phyloP scores from a whole-genome alignment of 2,113 vertebrate genomes.

The Zapus hudsonius region DNA sequence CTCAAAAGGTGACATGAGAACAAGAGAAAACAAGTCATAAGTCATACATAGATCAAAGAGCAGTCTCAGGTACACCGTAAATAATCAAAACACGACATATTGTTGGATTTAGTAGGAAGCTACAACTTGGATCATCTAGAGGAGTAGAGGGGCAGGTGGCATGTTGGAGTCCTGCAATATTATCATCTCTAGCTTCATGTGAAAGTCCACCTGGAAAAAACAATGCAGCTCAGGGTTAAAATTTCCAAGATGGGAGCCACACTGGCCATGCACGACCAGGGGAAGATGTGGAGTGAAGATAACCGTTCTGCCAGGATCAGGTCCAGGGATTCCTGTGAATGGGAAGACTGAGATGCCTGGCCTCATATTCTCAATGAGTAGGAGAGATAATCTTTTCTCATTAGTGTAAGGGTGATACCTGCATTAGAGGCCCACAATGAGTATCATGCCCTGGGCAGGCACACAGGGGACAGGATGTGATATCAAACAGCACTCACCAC shows the following conservation, averaged over 20 bases:
- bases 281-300: neutral
- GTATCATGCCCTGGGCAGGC: neutral
- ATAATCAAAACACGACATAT: neutral
- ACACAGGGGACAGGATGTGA: neutral
- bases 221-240: neutral
- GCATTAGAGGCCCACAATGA: neutral
- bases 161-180: neutral
- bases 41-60: neutral
- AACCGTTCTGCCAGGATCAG: neutral
- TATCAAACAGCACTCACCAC: neutral
- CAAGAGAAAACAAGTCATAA: neutral
- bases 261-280: neutral
- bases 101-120: neutral
- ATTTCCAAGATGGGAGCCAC: neutral
- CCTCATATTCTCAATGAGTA: neutral
- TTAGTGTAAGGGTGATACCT: neutral
- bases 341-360: neutral
- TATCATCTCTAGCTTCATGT: neutral
- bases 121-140: neutral
- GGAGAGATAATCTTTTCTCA: neutral
- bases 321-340: neutral
- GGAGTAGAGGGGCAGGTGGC: neutral
- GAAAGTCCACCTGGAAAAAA: neutral
- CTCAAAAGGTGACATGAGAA: neutral
- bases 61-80: neutral